A percentile compares a stretch with the other conserved stretches of the same genome.
These are phyloP conservation scores for Diuraphis noxia DNA, from an alignment of 1,140 invertebrate species.

Conservation along the genomic window DNA sequence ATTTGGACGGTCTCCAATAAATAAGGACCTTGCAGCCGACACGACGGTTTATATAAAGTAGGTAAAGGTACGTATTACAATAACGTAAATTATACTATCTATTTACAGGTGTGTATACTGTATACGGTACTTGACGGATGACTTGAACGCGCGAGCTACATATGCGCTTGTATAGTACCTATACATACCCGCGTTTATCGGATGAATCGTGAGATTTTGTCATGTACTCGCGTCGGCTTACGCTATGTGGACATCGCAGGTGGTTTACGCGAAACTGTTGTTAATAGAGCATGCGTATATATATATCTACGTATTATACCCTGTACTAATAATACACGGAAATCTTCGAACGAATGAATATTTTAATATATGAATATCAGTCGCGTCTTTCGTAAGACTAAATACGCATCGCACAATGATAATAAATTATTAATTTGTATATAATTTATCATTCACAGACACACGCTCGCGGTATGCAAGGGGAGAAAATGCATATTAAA, in stretches of 20 bases:
- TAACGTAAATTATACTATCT: neutral
- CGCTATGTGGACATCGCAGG: neutral
- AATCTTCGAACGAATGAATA: neutral
- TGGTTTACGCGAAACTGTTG: neutral
- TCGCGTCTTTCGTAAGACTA: neutral
- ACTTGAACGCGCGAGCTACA: neutral
- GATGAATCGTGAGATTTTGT: neutral
- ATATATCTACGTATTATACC: neutral
- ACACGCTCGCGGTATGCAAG: neutral
- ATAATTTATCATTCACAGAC: neutral
- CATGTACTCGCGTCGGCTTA: neutral
- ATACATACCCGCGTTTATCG: neutral
- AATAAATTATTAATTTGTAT: neutral
- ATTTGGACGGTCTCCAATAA: slow-evolving; percentile 20
- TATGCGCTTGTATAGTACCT: neutral
- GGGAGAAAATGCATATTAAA: neutral
- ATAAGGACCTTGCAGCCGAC: neutral
- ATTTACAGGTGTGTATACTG: neutral
- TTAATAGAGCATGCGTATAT: neutral
- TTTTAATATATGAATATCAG: neutral
- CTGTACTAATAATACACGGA: neutral
- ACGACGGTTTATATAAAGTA: neutral
- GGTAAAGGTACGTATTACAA: neutral
- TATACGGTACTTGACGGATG: slow-evolving; percentile 35
- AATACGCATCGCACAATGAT: neutral